Conservation (phyloP, 2,797 vertebrate genomes). For the Chaetodon trifasciatus region DNA sequence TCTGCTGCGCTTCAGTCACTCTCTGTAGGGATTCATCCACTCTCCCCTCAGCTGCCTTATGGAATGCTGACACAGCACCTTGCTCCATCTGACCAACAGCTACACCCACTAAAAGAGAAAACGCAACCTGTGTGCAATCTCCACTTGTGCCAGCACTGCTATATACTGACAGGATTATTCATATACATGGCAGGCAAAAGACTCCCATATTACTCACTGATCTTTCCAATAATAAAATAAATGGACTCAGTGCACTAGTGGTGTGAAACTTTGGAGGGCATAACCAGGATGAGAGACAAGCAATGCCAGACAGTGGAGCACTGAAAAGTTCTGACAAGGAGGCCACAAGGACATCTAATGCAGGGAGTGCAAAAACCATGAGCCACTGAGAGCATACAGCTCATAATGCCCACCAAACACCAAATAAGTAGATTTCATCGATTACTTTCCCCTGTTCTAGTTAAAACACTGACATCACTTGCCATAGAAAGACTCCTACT, state of each 20-base stretch:
- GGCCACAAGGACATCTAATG: conserved; percentile 17
- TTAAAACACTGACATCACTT: not conserved
- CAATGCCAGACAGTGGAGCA: conserved; percentile 4
- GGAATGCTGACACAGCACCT: conserved; percentile 79
- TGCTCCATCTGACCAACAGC: conserved; percentile 78
- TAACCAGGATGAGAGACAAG: conserved; percentile 14
- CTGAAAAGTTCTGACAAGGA: conserved; percentile 35
- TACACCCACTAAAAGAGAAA: conserved; percentile 58
- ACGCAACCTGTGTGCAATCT: conserved; percentile 61
- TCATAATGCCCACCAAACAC: conserved; percentile 22
- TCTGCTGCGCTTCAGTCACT: conserved; percentile 70
- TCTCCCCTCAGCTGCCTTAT: conserved; percentile 72
- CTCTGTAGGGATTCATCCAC: conserved; percentile 73
- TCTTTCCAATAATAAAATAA: conserved; percentile 31
- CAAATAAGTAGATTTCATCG: not conserved
- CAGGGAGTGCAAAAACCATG: conserved; percentile 16
- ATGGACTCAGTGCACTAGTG: not conserved
- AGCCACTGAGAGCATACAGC: conserved; percentile 8
- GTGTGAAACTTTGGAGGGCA: conserved; percentile 24
- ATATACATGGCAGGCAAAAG: not conserved
- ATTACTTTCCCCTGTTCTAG: not conserved
- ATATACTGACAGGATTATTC: conserved; percentile 34
- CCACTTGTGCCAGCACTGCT: conserved; percentile 39
- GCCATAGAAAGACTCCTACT: not conserved
- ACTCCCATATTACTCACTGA: conserved; percentile 8